Percentiles rank a stretch among this genome's conserved stretches.
phyloP scores from a whole-genome alignment of 1,140 invertebrate genomes.

The Leptopilina boulardi region DNA sequence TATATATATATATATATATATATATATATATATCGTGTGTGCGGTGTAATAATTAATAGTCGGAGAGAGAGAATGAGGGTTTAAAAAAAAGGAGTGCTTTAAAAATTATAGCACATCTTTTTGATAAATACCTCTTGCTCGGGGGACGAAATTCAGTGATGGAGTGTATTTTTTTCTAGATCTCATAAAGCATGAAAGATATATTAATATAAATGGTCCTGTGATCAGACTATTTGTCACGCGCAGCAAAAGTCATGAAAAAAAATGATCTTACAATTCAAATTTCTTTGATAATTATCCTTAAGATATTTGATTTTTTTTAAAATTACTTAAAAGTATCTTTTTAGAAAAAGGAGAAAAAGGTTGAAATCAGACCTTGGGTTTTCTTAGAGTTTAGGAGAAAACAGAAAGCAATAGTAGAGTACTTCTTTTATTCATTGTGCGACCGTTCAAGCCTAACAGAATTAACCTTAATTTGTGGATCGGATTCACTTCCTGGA shows the following conservation, averaged over 20 bases:
- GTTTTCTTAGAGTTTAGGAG: not conserved
- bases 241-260: not conserved
- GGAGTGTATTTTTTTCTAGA: not conserved
- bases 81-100: too few species aligned
- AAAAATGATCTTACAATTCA: not conserved
- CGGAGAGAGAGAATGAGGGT: not conserved
- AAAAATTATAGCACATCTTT: not conserved
- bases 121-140: not conserved
- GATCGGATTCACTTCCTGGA: not conserved
- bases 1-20: too few species aligned
- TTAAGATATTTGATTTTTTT: too few species aligned
- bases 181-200: not conserved
- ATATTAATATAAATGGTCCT: not conserved
- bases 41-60: not conserved
- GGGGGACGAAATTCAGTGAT: not conserved
- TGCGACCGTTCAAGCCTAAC: not conserved
- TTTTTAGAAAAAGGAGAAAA: not conserved
- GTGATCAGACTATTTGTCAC: not conserved
- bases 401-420: not conserved
- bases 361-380: not conserved
- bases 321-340: too few species aligned
- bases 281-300: too few species aligned
- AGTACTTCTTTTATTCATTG: slow-evolving; percentile 13
- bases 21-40: too few species aligned
- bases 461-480: slow-evolving; percentile 19